Percentiles rank a stretch among this genome's conserved stretches.
These are phyloP conservation scores for Chelon auratus DNA, from an alignment of 2,797 vertebrate species.

Conservation along the genomic window DNA sequence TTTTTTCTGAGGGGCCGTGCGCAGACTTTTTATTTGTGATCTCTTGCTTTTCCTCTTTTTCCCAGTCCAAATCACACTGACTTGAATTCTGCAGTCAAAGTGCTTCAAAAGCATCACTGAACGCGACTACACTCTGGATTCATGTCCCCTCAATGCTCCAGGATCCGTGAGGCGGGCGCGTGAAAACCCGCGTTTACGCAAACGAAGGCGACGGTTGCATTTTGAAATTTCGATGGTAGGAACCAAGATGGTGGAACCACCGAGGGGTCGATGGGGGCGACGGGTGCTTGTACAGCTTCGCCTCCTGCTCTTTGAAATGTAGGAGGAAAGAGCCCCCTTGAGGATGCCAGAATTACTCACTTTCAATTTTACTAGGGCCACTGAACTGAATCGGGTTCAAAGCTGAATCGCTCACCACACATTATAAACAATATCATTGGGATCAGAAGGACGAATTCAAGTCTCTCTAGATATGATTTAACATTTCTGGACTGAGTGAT, in stretches of 20 bases:
- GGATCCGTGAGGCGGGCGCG: accelerated
- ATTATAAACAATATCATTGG: background rate
- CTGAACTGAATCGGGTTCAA: constrained; percentile 1
- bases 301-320: constrained; percentile 51
- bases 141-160: background rate
- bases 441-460: background rate
- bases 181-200: background rate
- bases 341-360: constrained; percentile 64
- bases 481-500: background rate
- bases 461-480: background rate
- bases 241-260: constrained; percentile 83
- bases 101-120: background rate
- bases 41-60: too few species aligned
- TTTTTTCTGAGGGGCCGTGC: background rate
- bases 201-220: constrained; percentile 43
- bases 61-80: too few species aligned
- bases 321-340: constrained; percentile 79
- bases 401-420: background rate
- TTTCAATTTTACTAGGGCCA: constrained; percentile 2
- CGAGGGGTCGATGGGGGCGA: constrained; percentile 43
- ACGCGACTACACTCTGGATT: background rate
- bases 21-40: background rate
- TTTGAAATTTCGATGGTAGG: constrained; percentile 63
- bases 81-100: background rate
- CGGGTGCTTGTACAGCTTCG: constrained; percentile 42